Evolutionary conservation across 2,113 vertebrate species (phyloP), one percentile per base, ranked within the genome.

Genomic region (Leptocoma aspasia): DNA sequence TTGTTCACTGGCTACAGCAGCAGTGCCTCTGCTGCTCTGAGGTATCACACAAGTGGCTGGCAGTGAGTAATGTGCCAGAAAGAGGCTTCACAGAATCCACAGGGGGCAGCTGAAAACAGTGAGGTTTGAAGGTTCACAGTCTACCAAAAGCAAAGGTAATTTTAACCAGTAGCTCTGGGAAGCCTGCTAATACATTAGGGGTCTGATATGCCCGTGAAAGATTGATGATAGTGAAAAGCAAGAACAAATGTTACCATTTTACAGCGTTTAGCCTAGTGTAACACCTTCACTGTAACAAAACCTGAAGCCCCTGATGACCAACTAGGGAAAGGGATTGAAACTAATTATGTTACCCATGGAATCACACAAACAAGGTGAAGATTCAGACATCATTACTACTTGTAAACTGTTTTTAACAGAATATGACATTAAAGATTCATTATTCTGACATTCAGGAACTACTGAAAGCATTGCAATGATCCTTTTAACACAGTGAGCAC

Each of bases 211-310:
- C 96, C 82, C 56, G 93, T 98, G 96, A 98, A 98, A 97, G 98
- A 98, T 93, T 98, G 98, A 98, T 97, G 97, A 97, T 72, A 92
- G 90, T 44, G 90, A 89, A 97, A 97, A 94, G 89, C 75, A 92
- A 93, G 97, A 98, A 97, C 96, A 98, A 98, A 97, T 91, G 96
- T 93, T 94, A 59, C 80, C 96, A 96, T 96, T 98, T 98, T 95
- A 95, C 89, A 94, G 96, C 71, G 7, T 97, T 98, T 98, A 98
- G 98, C 97, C 97, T 94, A 90, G 91, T 86, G 39, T 95, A 97
- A 97, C 96, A 97, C 96, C 94, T 97, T 94, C 69, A 81, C 94
- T 92, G 84, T 91, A 95, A 94, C 13, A 91, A 63, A 89, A 33
- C 57, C 76, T n/a, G 53, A 94, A 86, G 91, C 86, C 93, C 92